A percentile compares a stretch with the other conserved stretches of the same genome.
These are phyloP conservation scores for Tauraco erythrolophus DNA, from an alignment of 2,113 vertebrate species.

Conservation along the genomic window DNA sequence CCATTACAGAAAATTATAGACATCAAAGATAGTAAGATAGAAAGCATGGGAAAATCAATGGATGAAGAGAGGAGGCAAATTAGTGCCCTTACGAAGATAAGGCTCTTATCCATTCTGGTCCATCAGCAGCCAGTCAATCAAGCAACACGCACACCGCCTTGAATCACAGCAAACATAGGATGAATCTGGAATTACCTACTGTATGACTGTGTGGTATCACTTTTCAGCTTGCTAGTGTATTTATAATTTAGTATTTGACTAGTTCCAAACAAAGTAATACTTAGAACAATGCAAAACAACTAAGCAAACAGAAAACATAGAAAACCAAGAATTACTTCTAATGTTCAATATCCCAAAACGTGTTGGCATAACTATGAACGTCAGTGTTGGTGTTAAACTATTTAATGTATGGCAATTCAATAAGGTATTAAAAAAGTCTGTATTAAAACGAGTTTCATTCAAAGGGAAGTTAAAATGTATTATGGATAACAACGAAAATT, in stretches of 20 bases:
- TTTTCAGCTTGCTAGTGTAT: not conserved
- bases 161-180: not conserved
- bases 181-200: not conserved
- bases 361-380: not conserved
- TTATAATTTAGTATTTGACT: not conserved
- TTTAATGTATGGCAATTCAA: not conserved
- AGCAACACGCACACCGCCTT: fast-evolving
- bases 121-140: not conserved
- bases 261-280: not conserved
- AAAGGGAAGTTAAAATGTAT: conserved; percentile 18
- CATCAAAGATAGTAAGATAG: not conserved
- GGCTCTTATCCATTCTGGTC: not conserved
- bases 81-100: not conserved
- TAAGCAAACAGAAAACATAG: not conserved
- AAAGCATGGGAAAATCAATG: not conserved
- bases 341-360: not conserved
- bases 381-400: not conserved
- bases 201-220: not conserved
- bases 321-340: not conserved
- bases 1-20: not conserved
- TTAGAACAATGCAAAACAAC: not conserved
- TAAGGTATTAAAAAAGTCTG: not conserved
- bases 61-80: not conserved
- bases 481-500: conserved; percentile 1
- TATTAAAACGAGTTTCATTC: not conserved